Percentiles rank a stretch among this genome's conserved stretches.
Evolutionary conservation across 1,140 invertebrate genomes (phyloP).

Genomic region (Wasmannia auropunctata): DNA sequence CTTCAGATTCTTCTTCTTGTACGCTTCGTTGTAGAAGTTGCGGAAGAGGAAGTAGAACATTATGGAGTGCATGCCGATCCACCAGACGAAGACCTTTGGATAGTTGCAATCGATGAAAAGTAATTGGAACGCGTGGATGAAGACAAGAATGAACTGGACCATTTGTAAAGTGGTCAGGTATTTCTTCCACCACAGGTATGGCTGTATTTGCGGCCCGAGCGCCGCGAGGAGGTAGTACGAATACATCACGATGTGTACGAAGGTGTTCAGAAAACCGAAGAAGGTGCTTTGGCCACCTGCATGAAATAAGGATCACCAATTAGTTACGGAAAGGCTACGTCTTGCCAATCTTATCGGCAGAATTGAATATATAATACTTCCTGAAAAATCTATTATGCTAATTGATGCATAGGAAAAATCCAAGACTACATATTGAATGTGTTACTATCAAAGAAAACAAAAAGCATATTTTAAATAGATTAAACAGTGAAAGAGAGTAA

Average conservation of each 20-base stretch:
- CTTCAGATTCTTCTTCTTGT: slow-evolving; percentile 81
- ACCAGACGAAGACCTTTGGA: slow-evolving; percentile 90
- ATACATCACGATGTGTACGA: slow-evolving; percentile 97
- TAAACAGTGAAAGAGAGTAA: not conserved
- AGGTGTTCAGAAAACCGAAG: slow-evolving; percentile 94
- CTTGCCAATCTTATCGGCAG: not conserved
- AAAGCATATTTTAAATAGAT: not conserved
- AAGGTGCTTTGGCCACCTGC: slow-evolving; percentile 92
- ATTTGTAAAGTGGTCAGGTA: slow-evolving; percentile 95
- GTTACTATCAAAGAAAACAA: not conserved
- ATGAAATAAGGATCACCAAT: slow-evolving; percentile 57
- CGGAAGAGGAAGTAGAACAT: slow-evolving; percentile 93
- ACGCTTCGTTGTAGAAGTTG: slow-evolving; percentile 91
- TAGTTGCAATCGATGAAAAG: slow-evolving; percentile 95
- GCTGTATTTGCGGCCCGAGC: slow-evolving; percentile 93
- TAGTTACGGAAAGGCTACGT: not conserved
- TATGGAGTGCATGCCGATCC: slow-evolving; percentile 90
- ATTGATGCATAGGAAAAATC: not conserved
- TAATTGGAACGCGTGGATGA: slow-evolving; percentile 93
- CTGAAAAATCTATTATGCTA: not conserved
- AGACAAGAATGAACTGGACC: slow-evolving; percentile 93
- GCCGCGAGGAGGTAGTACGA: slow-evolving; percentile 95
- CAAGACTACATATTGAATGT: not conserved
- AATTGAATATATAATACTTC: not conserved
- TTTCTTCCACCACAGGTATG: slow-evolving; percentile 97